Conservation (phyloP, 2,888 invertebrate species). For the Drosophila villosipedis region DNA sequence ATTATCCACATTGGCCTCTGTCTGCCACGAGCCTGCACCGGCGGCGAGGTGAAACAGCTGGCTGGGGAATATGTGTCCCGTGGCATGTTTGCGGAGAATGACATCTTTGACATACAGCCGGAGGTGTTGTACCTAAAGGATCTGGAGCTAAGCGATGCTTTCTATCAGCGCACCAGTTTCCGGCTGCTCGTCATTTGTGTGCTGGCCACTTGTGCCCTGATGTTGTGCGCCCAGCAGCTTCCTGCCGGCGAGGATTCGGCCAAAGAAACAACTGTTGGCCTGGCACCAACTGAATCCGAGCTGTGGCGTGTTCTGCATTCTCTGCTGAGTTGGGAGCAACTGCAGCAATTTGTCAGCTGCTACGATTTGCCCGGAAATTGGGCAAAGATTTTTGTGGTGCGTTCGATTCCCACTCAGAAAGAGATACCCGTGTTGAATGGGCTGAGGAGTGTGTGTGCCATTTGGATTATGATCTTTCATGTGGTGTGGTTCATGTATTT, state of each 20-base stretch:
- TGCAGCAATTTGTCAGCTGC: constrained; percentile 80
- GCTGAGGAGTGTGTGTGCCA: constrained; percentile 83
- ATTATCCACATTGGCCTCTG: constrained; percentile 87
- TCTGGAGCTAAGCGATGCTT: constrained; percentile 79
- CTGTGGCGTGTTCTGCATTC: constrained; percentile 62
- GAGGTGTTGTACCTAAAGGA: constrained; percentile 84
- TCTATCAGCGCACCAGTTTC: constrained; percentile 82
- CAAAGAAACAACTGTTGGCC: background rate
- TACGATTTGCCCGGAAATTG: constrained; percentile 83
- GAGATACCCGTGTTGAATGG: constrained; percentile 85
- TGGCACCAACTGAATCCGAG: constrained; percentile 68
- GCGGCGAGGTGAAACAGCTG: constrained; percentile 82
- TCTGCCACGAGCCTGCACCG: constrained; percentile 86
- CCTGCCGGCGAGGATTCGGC: constrained; percentile 7
- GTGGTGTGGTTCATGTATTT: constrained; percentile 85
- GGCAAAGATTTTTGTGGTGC: constrained; percentile 74
- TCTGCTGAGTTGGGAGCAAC: constrained; percentile 42
- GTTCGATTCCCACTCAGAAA: constrained; percentile 56
- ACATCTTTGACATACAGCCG: constrained; percentile 82
- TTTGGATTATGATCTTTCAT: constrained; percentile 85
- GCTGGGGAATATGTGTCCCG: constrained; percentile 81
- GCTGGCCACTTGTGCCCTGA: constrained; percentile 71
- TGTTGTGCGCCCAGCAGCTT: constrained; percentile 71
- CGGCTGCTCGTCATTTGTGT: constrained; percentile 75
- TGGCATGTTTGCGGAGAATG: constrained; percentile 81